These are phyloP conservation scores for Nothura maculosa DNA, from an alignment of 2,797 vertebrate genomes.

Conservation along the genomic window DNA sequence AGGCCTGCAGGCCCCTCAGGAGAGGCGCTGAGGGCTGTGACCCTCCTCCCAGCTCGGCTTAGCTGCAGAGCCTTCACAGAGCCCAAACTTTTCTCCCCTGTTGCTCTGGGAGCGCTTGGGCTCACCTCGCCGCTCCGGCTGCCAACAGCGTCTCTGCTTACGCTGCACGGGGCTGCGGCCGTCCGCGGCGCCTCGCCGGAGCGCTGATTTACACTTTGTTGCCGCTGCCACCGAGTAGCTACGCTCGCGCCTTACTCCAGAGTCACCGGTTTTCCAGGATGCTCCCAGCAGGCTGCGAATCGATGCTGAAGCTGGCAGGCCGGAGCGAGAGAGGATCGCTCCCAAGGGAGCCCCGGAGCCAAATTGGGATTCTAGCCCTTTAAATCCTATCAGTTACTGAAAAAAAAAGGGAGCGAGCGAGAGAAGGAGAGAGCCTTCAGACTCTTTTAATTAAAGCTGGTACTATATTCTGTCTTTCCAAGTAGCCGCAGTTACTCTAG, in stretches of 20 bases:
- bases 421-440: slow-evolving; percentile 75
- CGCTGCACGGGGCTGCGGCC: neutral
- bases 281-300: neutral
- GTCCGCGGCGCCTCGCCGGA: neutral
- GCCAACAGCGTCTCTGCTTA: neutral
- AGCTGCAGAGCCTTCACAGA: neutral
- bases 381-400: slow-evolving; percentile 81
- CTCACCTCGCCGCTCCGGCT: neutral
- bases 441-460: slow-evolving; percentile 83
- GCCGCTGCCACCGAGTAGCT: neutral
- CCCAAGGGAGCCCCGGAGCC: slow-evolving; percentile 29
- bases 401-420: slow-evolving; percentile 70
- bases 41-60: neutral
- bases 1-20: neutral
- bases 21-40: neutral
- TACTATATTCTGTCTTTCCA: slow-evolving; percentile 69
- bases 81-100: neutral
- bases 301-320: neutral
- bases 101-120: neutral
- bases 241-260: neutral
- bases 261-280: neutral
- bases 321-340: neutral
- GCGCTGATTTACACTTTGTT: neutral
- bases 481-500: slow-evolving; percentile 65
- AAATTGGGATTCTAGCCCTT: slow-evolving; percentile 82